phyloP scores from a whole-genome alignment of 2,113 vertebrate species.

The Oxyruncus cristatus region DNA sequence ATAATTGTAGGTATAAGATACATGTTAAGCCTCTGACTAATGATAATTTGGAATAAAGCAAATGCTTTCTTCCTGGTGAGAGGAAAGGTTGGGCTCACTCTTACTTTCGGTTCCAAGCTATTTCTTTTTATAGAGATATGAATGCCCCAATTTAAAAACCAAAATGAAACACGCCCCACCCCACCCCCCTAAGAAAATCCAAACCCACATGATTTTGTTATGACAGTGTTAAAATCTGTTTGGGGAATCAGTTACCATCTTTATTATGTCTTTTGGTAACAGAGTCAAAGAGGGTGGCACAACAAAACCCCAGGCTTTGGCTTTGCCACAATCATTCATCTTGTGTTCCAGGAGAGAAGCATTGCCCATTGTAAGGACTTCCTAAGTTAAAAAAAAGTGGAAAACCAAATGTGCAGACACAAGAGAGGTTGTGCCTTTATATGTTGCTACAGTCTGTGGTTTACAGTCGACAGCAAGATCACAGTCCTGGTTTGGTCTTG shows the following conservation, averaged over 20 bases:
- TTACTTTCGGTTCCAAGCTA: not conserved
- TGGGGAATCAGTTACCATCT: not conserved
- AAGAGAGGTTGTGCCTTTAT: not conserved
- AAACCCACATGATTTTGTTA: not conserved
- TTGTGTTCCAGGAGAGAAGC: not conserved
- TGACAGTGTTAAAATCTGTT: not conserved
- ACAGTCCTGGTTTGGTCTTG: not conserved
- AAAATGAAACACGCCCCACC: not conserved
- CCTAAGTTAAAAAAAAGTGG: not conserved
- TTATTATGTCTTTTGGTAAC: not conserved
- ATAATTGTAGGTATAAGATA: constrained; percentile 25
- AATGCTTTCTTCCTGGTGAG: not conserved
- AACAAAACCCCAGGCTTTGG: not conserved
- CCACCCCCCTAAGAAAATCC: not conserved
- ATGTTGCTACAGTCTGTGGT: not conserved
- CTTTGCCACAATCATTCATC: not conserved
- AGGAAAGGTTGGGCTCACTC: not conserved
- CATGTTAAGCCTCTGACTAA: constrained; percentile 13
- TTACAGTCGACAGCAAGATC: not conserved
- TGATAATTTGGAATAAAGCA: not conserved
- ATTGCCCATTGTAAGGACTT: not conserved
- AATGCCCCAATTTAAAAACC: not conserved
- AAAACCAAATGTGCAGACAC: not conserved
- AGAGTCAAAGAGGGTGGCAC: not conserved
- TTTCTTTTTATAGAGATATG: not conserved